Conservation (phyloP, 2,113 vertebrate species). For the Thunnus thynnus region DNA sequence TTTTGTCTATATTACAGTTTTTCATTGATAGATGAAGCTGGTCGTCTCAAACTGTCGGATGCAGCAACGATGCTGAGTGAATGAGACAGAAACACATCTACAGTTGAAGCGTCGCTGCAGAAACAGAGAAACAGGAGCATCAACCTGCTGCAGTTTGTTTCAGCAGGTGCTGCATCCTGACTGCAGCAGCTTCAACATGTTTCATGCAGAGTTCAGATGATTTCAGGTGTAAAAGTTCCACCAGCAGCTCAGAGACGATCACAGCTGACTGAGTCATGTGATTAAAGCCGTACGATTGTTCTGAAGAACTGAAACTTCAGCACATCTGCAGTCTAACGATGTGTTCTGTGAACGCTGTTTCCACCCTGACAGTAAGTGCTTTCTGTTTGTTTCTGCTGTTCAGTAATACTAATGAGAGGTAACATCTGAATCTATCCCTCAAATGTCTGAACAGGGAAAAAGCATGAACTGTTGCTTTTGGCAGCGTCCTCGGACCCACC, state of each 20-base stretch:
- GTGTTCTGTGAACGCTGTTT: neutral
- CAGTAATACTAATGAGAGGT: slow-evolving; percentile 63
- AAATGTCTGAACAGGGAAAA: slow-evolving; percentile 67
- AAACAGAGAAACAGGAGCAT: too few species aligned
- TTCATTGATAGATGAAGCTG: too few species aligned
- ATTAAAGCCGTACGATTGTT: neutral
- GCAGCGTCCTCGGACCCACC: slow-evolving; percentile 54
- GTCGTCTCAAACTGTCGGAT: too few species aligned
- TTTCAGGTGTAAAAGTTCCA: neutral
- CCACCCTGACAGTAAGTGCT: slow-evolving; percentile 36
- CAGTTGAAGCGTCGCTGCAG: too few species aligned
- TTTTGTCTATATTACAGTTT: too few species aligned
- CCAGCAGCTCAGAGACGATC: neutral
- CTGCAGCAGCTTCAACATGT: too few species aligned
- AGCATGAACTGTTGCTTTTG: slow-evolving; percentile 78
- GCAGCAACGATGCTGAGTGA: too few species aligned
- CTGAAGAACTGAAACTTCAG: neutral
- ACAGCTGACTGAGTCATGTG: neutral
- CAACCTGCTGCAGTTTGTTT: too few species aligned
- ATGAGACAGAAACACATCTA: too few species aligned
- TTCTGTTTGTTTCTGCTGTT: slow-evolving; percentile 53
- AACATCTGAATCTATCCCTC: slow-evolving; percentile 74
- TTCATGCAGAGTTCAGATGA: too few species aligned
- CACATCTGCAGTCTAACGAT: slow-evolving; percentile 41
- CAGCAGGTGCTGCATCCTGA: too few species aligned